phyloP scores from a whole-genome alignment of 2,797 vertebrate species.

The Varecia variegata region DNA sequence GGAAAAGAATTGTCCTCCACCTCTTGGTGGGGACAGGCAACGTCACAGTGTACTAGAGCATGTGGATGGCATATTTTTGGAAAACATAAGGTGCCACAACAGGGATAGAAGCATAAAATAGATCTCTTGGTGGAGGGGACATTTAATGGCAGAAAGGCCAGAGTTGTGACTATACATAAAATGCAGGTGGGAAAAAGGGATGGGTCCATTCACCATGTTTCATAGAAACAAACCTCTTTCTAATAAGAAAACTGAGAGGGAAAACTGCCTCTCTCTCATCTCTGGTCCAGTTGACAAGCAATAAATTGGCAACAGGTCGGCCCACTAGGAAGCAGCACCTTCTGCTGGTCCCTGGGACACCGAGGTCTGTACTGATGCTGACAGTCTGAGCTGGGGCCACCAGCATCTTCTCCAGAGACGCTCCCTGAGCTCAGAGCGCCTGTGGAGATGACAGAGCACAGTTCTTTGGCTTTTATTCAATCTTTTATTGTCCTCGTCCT shows the following conservation, averaged over 20 bases:
- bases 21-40: background rate
- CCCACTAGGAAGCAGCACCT: background rate
- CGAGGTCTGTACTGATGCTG: background rate
- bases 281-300: background rate
- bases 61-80: background rate
- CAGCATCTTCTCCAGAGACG: background rate
- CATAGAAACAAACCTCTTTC: background rate
- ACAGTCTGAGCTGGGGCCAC: background rate
- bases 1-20: background rate
- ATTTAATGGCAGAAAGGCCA: background rate
- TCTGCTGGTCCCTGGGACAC: background rate
- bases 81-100: background rate
- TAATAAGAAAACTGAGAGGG: background rate
- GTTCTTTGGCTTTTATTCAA: background rate
- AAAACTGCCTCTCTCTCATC: background rate
- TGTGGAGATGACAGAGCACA: accelerated
- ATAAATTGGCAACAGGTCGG: background rate
- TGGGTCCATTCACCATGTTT: background rate
- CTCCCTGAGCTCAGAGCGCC: background rate
- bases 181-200: background rate
- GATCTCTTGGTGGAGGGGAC: too few relatives aligned
- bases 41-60: background rate
- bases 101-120: background rate
- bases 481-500: too few relatives aligned
- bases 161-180: background rate